Base-by-base conservation (phyloP, 2,888 invertebrate genomes). In the Acleris literana region DNA sequence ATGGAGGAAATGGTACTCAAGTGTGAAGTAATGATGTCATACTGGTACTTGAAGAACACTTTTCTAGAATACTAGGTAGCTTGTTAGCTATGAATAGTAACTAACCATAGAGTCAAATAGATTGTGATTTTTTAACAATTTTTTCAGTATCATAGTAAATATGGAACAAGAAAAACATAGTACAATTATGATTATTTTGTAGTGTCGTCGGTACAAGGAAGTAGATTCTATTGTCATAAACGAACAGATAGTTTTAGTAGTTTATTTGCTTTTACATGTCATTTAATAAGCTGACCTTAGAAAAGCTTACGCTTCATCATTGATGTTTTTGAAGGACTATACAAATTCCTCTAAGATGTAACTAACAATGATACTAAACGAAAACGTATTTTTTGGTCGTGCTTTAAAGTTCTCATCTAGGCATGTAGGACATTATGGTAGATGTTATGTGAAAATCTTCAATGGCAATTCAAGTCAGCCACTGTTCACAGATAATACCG, bases 401-500 rank as follows among this genome's bases (percentile, higher is more conserved):
- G 22, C 55, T 43, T 39, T 55, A 43, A 43, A 43, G 4, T 43
- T 5, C 9, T 43, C 18, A 18, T 33, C 13, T 18, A 54, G 7
- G 18, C 18, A 39, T 39, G 16, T 3, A 55, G 11, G 18, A 9
- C 17, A 17, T 53, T 54, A 53, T 33, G n/a, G 5, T 1, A 55
- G 20, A n/a, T 55, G 33, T 18, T 54, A 17, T 6, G 18, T 13
- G 33, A 18, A 33, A 39, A 16, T 33, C 55, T 46, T n/a, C 25
- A 25, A 43, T 43, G 22, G 9, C 53, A 18, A 22, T 22, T 52
- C 46, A 63, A 65, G 60, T 53, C 53, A 52, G 48, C 70, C 62
- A 70, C 77, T 73, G 82, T 89, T 89, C 72, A 49, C 91, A 92
- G 91, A 90, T 90, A 85, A 79, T 82, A 84, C 85, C 82, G 84